Conservation (phyloP, 2,888 invertebrate genomes). For the Apodemia hepburni region DNA sequence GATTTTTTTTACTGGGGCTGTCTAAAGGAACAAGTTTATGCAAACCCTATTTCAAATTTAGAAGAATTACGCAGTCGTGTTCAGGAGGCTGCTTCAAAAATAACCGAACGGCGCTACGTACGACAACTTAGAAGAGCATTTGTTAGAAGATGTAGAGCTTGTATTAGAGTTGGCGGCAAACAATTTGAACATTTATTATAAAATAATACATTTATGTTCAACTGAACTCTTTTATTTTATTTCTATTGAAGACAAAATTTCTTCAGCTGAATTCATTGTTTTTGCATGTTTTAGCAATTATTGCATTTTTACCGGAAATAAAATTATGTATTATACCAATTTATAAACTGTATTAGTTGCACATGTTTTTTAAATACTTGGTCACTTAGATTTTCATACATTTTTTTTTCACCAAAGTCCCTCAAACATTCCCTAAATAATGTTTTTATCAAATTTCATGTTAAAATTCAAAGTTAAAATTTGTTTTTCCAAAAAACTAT, state of each 20-base stretch:
- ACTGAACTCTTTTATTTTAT: background rate
- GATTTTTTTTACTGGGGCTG: conserved; percentile 26
- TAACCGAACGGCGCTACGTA: conserved; percentile 20
- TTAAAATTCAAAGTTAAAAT: background rate
- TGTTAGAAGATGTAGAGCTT: conserved; percentile 24
- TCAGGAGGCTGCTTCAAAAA: conserved; percentile 23
- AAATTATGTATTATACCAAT: too few relatives aligned
- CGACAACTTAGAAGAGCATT: conserved; percentile 20
- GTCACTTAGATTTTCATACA: too few relatives aligned
- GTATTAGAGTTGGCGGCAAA: conserved; percentile 20
- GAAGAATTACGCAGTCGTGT: conserved; percentile 23
- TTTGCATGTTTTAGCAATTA: background rate
- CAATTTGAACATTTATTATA: conserved; percentile 22
- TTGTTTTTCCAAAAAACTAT: background rate
- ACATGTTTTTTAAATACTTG: too few relatives aligned
- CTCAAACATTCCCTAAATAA: too few relatives aligned
- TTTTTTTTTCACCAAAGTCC: too few relatives aligned
- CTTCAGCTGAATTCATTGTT: background rate
- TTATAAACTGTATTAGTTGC: too few relatives aligned
- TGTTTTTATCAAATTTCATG: too few relatives aligned
- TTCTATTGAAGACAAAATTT: background rate
- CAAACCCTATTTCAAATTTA: conserved; percentile 19
- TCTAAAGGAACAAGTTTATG: conserved; percentile 23
- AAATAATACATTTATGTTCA: background rate
- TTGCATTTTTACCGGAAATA: too few relatives aligned